Conservation (phyloP, 2,797 vertebrate species). For the Ctenochaetus hawaiiensis region DNA sequence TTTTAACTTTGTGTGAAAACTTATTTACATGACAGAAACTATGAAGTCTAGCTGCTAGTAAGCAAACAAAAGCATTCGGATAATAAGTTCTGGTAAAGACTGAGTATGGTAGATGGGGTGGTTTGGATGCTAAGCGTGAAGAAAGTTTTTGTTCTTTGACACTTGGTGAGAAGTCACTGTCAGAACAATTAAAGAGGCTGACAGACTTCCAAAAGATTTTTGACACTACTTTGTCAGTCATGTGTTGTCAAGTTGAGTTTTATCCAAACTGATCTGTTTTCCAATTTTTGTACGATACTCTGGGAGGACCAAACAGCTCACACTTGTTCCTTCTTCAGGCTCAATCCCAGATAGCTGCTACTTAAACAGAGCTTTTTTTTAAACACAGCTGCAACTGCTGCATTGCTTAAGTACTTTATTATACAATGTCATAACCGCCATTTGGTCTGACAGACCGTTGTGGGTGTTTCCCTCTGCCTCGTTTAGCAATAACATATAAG, state of each 20-base stretch:
- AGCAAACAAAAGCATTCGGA: no score
- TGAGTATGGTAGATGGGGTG: no score
- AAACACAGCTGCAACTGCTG: constrained; percentile 33
- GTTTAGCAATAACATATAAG: constrained; percentile 53
- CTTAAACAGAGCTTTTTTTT: constrained; percentile 14
- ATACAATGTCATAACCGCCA: constrained; percentile 52
- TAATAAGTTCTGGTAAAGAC: no score
- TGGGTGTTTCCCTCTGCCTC: constrained; percentile 48
- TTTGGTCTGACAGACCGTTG: constrained; percentile 36
- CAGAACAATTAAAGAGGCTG: no score
- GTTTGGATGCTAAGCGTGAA: no score
- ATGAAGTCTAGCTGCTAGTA: no score
- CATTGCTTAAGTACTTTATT: constrained; percentile 47
- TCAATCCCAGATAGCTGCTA: neutral
- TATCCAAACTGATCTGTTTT: neutral
- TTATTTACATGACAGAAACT: neutral
- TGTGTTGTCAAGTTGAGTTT: neutral
- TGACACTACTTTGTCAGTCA: neutral
- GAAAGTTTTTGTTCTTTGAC: no score
- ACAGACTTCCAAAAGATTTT: no score
- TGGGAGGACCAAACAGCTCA: constrained; percentile 1
- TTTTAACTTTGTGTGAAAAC: neutral
- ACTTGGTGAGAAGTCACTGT: no score
- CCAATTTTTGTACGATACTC: neutral
- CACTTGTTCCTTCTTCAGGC: neutral